Percentiles rank a stretch among this genome's conserved stretches.
Evolutionary conservation across 2,888 invertebrate species (phyloP).

Genomic region (Drosophila mettleri): DNA sequence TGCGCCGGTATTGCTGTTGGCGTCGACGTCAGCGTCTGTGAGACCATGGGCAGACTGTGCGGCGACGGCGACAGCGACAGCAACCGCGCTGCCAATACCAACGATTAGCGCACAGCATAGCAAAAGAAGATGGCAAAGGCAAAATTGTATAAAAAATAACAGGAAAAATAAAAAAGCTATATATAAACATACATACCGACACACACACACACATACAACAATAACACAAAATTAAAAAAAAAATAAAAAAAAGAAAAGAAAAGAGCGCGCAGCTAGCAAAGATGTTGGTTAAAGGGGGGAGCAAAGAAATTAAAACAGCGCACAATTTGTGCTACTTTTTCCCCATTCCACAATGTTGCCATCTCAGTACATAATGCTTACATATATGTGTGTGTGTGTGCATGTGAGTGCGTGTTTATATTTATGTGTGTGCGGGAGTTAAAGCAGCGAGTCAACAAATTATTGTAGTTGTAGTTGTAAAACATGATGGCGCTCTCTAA

Average conservation of each 20-base stretch:
- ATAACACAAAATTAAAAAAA: slow-evolving; percentile 34
- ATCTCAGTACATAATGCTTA: slow-evolving; percentile 36
- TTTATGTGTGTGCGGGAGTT: slow-evolving; percentile 31
- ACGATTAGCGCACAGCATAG: slow-evolving; percentile 67
- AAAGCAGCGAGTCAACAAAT: slow-evolving; percentile 64
- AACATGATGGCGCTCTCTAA: slow-evolving; percentile 65
- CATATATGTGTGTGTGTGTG: slow-evolving; percentile 33
- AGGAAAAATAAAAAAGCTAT: slow-evolving; percentile 63
- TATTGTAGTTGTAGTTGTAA: slow-evolving; percentile 70
- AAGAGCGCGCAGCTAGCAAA: slow-evolving; percentile 33
- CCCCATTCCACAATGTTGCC: slow-evolving; percentile 74
- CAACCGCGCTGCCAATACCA: slow-evolving; percentile 64
- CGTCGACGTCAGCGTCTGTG: slow-evolving; percentile 51
- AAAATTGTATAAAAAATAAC: slow-evolving; percentile 62
- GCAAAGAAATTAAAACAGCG: slow-evolving; percentile 80
- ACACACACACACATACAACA: slow-evolving; percentile 25
- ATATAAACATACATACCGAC: slow-evolving; percentile 31
- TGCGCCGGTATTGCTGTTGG: slow-evolving; percentile 25
- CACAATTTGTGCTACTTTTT: slow-evolving; percentile 82
- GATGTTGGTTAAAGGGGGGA: slow-evolving; percentile 24
- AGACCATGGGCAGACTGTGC: slow-evolving; percentile 62
- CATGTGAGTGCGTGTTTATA: slow-evolving; percentile 19
- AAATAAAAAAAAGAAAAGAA: neutral
- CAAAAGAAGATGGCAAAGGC: slow-evolving; percentile 60
- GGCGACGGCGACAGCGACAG: slow-evolving; percentile 73